Evolutionary conservation across 2,888 invertebrate genomes (phyloP), one percentile per base, ranked within the genome.

Genomic region (Neoscelio sp.): DNA sequence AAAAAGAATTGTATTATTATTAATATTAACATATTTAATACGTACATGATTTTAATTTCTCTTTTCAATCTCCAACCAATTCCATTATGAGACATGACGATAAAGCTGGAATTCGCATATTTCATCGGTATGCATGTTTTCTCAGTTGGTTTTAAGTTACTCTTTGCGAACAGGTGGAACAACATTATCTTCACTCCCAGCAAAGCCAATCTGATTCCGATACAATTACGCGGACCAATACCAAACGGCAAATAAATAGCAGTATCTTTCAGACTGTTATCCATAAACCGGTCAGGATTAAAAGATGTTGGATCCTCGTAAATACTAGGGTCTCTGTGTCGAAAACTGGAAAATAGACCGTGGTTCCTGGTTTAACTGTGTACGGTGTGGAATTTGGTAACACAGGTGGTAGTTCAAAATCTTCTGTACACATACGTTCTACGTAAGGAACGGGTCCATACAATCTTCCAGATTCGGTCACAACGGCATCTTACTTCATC

Each of bases 401-500:
- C 0, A 85, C 68, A 0, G 88, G 85, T 2, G 88, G 88, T 2
- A 89, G 46, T 23, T 86, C 82, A 40, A 87, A 89, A 0, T 82
- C 80, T 38, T 86, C 86, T 0, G 83, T 83, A 50, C 90, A 89
- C 1, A 84, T 8, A 28, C 91, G 85, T 28, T 90, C 90, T 1
- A 86, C 15, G 12, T 15, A 68, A 0, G 54, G 48, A 82, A 84
- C 2, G 64, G 50, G n/a, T 87, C 85, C 58, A 85, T 56, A 46
- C 7, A 56, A 5, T 18, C 67, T 54, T 18, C 87, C 79, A 18
- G 83, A 54, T 75, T 89, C 88, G 75, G 78, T 76, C 1, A 92
- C 83, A 0, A 93, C 92, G 90, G 92, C 92, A 56, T 93, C 92
- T 83, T 92, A 93, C 54, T 91, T 91, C 87, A 93, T 91, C 44